phyloP scores from a whole-genome alignment of 2,888 invertebrate species.

The Epinotia ramella region DNA sequence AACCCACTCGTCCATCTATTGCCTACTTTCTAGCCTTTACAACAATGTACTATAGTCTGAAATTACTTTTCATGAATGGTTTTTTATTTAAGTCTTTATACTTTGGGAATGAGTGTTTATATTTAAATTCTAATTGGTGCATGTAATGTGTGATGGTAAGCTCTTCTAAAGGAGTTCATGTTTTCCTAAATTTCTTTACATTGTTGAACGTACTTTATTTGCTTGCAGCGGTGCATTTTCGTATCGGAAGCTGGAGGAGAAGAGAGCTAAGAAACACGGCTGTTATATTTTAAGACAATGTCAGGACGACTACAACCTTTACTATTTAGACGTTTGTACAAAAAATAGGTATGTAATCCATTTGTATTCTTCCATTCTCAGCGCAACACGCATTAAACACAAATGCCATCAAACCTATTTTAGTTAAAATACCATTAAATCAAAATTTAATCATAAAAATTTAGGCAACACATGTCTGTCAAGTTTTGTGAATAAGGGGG shows the following conservation, averaged over 20 bases:
- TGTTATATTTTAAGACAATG: slow-evolving; percentile 94
- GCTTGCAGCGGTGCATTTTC: slow-evolving; percentile 91
- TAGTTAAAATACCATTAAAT: too few relatives aligned
- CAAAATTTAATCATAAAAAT: too few relatives aligned
- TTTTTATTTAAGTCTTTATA: too few relatives aligned
- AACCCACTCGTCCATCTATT: too few relatives aligned
- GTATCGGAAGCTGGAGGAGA: slow-evolving; percentile 92
- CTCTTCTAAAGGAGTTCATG: neutral
- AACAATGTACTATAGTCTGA: too few relatives aligned
- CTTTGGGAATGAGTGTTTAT: neutral
- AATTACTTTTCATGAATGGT: neutral
- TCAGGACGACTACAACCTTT: slow-evolving; percentile 91
- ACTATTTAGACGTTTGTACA: slow-evolving; percentile 92
- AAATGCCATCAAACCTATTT: too few relatives aligned
- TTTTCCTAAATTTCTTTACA: neutral
- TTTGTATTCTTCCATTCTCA: neutral
- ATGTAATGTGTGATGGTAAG: neutral
- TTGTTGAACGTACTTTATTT: slow-evolving; percentile 11
- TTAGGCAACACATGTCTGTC: too few relatives aligned
- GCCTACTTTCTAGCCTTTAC: too few relatives aligned
- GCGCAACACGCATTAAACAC: too few relatives aligned
- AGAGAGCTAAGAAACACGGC: slow-evolving; percentile 90
- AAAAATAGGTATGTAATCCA: slow-evolving; percentile 86
- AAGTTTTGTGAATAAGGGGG: too few relatives aligned
- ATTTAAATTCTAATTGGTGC: neutral